Percentiles rank a stretch among this genome's conserved stretches.
phyloP scores from a whole-genome alignment of 2,797 vertebrate species.

The Cyclura pinguis region DNA sequence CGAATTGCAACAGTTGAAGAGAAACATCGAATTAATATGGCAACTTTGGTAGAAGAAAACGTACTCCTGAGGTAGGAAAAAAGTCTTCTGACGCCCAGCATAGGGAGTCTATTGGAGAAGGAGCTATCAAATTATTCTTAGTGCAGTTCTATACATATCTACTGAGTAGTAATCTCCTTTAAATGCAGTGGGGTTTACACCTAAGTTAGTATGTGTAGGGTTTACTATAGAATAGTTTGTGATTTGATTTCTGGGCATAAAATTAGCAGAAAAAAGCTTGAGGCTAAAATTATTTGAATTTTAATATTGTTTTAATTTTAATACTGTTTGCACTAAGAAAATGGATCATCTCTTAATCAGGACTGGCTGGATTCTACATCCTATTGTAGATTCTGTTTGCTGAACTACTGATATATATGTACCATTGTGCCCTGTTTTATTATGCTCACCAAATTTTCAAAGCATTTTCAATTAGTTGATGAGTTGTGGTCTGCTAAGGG shows the following conservation, averaged over 20 bases:
- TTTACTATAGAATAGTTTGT: not conserved
- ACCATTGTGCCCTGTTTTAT: not conserved
- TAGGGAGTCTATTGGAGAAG: not conserved
- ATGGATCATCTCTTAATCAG: not conserved
- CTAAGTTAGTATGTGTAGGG: not conserved
- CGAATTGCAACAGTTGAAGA: conserved; percentile 65
- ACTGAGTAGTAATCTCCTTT: not conserved
- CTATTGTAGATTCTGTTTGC: not conserved
- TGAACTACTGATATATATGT: not conserved
- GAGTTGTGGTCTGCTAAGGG: not conserved
- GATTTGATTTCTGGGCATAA: too few species aligned
- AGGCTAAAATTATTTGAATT: not conserved
- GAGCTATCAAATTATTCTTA: not conserved
- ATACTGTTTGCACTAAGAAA: not conserved
- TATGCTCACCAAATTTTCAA: not conserved
- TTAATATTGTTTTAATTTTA: not conserved
- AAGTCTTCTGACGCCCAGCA: not conserved
- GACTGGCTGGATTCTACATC: not conserved
- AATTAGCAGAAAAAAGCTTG: not conserved
- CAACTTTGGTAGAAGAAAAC: conserved; percentile 69
- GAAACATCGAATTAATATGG: conserved; percentile 58
- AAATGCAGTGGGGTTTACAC: not conserved
- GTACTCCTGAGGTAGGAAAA: conserved; percentile 61
- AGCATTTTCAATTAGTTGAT: not conserved
- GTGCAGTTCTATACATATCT: not conserved